phyloP scores from a whole-genome alignment of 2,797 vertebrate genomes.

The Ptychadena robeensis region DNA sequence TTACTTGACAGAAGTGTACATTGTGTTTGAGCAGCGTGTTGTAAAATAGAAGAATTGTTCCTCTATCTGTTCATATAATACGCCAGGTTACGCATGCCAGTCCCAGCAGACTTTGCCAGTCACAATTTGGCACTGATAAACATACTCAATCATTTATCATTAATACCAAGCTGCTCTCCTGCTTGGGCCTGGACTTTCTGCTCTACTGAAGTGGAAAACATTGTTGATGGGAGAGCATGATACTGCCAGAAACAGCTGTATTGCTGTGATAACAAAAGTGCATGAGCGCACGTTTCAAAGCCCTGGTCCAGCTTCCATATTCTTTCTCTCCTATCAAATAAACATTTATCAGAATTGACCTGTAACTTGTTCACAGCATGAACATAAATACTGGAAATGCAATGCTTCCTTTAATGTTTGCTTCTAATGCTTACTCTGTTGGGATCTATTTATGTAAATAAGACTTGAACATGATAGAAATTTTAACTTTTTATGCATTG shows the following conservation, averaged over 20 bases:
- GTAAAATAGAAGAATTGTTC: constrained; percentile 55
- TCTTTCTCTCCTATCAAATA: constrained; percentile 3
- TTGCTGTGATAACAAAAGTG: constrained; percentile 15
- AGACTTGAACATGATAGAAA: neutral
- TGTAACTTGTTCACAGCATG: neutral
- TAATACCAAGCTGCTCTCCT: constrained; percentile 44
- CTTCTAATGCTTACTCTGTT: constrained; percentile 1
- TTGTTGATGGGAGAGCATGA: constrained; percentile 32
- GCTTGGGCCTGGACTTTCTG: constrained; percentile 35
- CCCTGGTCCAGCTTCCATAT: neutral
- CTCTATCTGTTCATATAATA: constrained; percentile 48
- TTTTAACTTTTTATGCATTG: neutral
- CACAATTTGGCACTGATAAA: constrained; percentile 51
- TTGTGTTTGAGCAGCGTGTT: constrained; percentile 34
- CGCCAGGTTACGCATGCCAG: constrained; percentile 52
- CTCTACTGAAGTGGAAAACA: constrained; percentile 52
- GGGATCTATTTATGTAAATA: neutral
- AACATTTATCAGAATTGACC: constrained; percentile 32
- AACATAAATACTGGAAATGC: neutral
- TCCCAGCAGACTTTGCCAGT: constrained; percentile 40
- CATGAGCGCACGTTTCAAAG: neutral
- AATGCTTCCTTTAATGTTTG: neutral
- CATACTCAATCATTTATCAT: constrained; percentile 56
- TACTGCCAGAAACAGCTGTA: constrained; percentile 47
- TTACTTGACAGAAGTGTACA: neutral